Evolutionary conservation across 2,797 vertebrate species (phyloP).

Genomic region (Anableps anableps): DNA sequence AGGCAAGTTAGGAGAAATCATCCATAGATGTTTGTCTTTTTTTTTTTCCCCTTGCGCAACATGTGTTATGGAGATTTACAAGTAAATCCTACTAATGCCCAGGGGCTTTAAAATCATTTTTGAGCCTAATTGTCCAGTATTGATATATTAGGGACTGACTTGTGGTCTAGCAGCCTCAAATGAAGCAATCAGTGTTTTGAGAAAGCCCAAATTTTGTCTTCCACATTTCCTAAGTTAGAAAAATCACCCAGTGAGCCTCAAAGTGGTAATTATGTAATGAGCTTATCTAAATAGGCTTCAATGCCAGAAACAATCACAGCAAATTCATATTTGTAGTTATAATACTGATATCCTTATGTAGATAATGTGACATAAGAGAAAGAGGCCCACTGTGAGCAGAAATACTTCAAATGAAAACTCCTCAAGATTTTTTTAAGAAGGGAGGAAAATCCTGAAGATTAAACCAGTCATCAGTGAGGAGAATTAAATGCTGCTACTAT

Average conservation of each 20-base stretch:
- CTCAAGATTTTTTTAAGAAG: neutral
- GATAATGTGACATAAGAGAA: neutral
- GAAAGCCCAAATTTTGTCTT: neutral
- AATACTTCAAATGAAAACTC: neutral
- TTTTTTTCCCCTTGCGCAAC: neutral
- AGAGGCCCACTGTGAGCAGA: neutral
- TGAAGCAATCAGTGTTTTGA: neutral
- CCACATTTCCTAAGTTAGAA: neutral
- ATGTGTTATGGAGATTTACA: slow-evolving; percentile 12
- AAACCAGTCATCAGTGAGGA: neutral
- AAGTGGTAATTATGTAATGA: neutral
- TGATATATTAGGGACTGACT: slow-evolving; percentile 13
- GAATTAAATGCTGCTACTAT: neutral
- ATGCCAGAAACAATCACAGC: neutral
- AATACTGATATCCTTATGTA: neutral
- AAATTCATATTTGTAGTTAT: neutral
- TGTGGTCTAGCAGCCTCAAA: slow-evolving; percentile 8
- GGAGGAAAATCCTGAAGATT: neutral
- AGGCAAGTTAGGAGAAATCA: slow-evolving; percentile 39
- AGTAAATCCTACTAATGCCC: neutral
- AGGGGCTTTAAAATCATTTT: neutral
- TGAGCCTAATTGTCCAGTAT: neutral
- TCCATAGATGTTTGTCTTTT: neutral
- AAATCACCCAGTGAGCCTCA: neutral
- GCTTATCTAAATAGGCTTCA: neutral